Percentiles rank a stretch among this genome's conserved stretches.
Conservation (phyloP, 2,113 vertebrate species). For the Eubucco bourcierii region DNA sequence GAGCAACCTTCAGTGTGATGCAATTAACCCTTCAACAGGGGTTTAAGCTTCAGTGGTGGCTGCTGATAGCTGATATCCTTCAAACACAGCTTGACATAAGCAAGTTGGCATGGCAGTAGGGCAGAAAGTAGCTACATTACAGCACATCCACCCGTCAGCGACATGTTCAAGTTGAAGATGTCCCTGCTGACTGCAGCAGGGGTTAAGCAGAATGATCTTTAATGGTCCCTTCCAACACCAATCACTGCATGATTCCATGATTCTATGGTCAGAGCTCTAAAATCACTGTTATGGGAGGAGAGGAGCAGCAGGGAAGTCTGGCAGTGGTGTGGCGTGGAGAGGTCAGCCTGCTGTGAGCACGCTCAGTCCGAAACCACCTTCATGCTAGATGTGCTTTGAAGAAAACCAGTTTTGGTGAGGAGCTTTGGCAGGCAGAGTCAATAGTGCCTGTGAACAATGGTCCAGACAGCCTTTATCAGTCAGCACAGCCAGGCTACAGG, state of each 20-base stretch:
- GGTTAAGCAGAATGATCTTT: no score
- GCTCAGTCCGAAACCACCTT: background rate
- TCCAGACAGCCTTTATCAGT: background rate
- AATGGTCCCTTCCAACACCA: no score
- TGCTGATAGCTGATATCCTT: background rate
- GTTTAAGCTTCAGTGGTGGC: background rate
- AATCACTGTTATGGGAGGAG: background rate
- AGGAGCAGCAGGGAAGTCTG: background rate
- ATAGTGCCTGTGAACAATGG: background rate
- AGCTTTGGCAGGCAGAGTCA: background rate
- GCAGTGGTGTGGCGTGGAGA: background rate
- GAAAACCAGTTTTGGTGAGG: background rate
- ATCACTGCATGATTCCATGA: no score
- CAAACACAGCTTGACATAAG: background rate
- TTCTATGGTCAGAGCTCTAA: background rate
- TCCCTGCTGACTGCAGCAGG: no score
- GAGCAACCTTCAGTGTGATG: accelerated
- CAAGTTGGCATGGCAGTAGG: background rate
- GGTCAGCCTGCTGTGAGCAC: background rate
- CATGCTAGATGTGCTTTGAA: background rate
- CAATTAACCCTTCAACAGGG: background rate
- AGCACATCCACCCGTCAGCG: background rate
- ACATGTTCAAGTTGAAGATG: no score
- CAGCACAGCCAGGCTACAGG: background rate
- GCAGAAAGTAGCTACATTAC: background rate